Conservation (phyloP, 2,888 invertebrate species). For the Anodontia alba region DNA sequence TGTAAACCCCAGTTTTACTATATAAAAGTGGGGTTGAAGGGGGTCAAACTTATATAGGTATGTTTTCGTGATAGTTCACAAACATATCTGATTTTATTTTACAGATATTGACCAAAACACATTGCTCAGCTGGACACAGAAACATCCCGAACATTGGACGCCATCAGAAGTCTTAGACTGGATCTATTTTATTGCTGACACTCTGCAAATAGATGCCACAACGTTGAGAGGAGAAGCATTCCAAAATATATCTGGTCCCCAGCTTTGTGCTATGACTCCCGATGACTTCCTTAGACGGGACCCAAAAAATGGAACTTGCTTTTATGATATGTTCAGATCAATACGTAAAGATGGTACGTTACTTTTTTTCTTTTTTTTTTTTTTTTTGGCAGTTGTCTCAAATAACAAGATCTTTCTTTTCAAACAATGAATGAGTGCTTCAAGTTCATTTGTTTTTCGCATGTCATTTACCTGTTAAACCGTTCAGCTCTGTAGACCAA, state of each 20-base stretch:
- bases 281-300: constrained; percentile 72
- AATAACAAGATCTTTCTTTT: too few species aligned
- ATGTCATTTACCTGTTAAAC: too few species aligned
- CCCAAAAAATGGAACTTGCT: constrained; percentile 70
- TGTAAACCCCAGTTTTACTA: too few species aligned
- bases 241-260: constrained; percentile 71
- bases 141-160: constrained; percentile 77
- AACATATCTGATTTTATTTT: too few species aligned
- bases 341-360: constrained; percentile 60
- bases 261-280: constrained; percentile 71
- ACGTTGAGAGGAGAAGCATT: constrained; percentile 77
- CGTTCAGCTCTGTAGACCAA: too few species aligned
- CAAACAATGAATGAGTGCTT: too few species aligned
- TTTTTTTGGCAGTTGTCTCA: background rate
- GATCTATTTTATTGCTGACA: constrained; percentile 74
- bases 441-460: too few species aligned
- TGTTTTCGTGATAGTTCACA: too few species aligned
- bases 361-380: background rate
- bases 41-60: too few species aligned
- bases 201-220: constrained; percentile 70
- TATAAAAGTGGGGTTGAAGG: too few species aligned
- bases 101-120: constrained; percentile 55
- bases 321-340: constrained; percentile 64
- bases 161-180: constrained; percentile 77
- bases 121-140: constrained; percentile 74